Base-by-base conservation (phyloP, 2,113 vertebrate species). In the Leptobrachium leishanense region DNA sequence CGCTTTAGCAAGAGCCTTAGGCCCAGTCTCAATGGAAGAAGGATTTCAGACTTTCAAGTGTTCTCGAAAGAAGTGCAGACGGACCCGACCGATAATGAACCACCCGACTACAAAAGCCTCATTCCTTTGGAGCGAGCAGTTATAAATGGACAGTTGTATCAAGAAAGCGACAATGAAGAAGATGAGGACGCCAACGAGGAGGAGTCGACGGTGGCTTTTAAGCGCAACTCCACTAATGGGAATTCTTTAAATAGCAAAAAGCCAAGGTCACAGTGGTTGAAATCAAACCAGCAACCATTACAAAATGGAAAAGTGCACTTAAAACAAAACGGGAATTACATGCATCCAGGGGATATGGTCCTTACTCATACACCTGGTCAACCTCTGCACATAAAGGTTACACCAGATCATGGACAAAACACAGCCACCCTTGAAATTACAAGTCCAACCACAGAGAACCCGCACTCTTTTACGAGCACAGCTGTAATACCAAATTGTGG, bases 21-120 rank as follows among this genome's bases (percentile, higher is more conserved):
- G 50, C 94, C 96, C 0, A 83, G 91, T 81, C 91, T 97, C 88
- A 98, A 97, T 0, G 96, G 97, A 68, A 94, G 95, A 74, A 95
- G 95, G 82, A 93, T 97, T 81, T 97, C 96, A 13, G 96, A 99
- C 84, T 90, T 97, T 42, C 96, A 96, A 15, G 89, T 94, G 62
- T 91, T 94, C 84, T 95, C 96, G 75, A 98, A 96, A 86, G 97
- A 98, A 85, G 95, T 99, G 71, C 97, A 99, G 83, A 99, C 97
- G 13, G 97, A 99, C 81, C 86, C 91, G 70, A 76, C 76, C 54
- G 95, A 97, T 72, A 91, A 84, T 31, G 89, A 94, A 82, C 90
- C 94, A 9, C 93, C 94, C 0, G 93, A 93, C 82, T 93, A 93
- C 72, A 95, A 93, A 85, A 94, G 91, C 6, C 87, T 93, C 63